Base-by-base conservation (phyloP, 2,888 invertebrate genomes). In the Catonia carolina region DNA sequence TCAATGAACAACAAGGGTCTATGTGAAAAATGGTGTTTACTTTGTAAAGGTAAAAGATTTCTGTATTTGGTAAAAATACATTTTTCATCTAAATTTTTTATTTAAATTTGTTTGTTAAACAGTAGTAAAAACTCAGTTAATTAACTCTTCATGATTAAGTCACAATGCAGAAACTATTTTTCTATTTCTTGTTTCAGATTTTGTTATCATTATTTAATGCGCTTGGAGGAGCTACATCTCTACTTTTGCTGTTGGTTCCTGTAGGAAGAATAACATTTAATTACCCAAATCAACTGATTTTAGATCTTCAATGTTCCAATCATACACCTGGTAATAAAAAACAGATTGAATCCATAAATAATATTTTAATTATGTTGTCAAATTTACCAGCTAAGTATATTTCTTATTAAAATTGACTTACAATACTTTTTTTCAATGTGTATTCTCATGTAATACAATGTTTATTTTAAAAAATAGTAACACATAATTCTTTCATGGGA, bases 241-340 rank as follows among this genome's bases (percentile, higher is more conserved):
- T 87, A 49, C 74, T 86, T 17, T 73, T 87, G 54, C 75, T 86
- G 23, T 73, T 82, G 8, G 85, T 88, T 36, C 87, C 87, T 0
- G 81, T 84, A 5, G 86, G 85, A 17, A 75, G 86, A 62, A 76
- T 84, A 63, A 83, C 79, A 0, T 75, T 84, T 42, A 78, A 78
- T 10, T 83, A 81, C 67, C 85, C 86, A 5, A 74, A 79, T 2
- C 72, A 75, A 45, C 76, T 81, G 14, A 77, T 83, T 61, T 72
- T 86, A 63, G 75, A 82, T 35, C 68, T 82, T 27, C 72, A 77
- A 3, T 85, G 85, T 45, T 42, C 59, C 7, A 55, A 56, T 17
- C 53, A 61, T 37, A 53, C 59, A 31, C 60, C 53, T 50, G 58
- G 58, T 58, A 31, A 37, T 27, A 2, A 22, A 42, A 14, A 23